phyloP scores from a whole-genome alignment of 2,797 vertebrate species.

The Heliangelus exortis region DNA sequence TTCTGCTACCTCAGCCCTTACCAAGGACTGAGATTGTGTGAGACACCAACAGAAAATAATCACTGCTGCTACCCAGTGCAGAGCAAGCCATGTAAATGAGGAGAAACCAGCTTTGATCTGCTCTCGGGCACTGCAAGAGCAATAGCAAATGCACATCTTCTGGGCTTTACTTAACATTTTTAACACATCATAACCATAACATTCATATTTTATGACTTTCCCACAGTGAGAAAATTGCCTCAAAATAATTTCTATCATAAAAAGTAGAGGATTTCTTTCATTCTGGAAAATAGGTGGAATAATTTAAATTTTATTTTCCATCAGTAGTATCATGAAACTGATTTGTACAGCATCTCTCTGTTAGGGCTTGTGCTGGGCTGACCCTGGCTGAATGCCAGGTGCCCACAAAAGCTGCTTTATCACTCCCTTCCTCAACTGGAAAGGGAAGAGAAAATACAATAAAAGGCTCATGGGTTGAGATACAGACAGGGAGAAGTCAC shows the following conservation, averaged over 20 bases:
- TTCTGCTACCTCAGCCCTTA: accelerated
- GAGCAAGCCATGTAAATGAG: not conserved
- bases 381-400: too few species aligned
- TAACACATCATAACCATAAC: not conserved
- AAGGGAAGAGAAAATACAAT: too few species aligned
- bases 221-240: not conserved
- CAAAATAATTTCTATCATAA: not conserved
- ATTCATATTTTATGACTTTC: not conserved
- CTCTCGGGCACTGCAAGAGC: not conserved
- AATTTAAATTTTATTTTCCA: not conserved
- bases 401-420: too few species aligned
- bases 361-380: too few species aligned
- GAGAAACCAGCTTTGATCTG: not conserved
- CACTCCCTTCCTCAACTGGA: too few species aligned
- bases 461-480: too few species aligned
- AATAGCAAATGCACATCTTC: not conserved
- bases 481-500: too few species aligned
- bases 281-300: not conserved
- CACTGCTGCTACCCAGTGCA: not conserved
- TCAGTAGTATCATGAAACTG: not conserved
- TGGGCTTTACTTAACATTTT: not conserved
- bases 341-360: not conserved
- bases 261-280: not conserved
- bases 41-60: not conserved
- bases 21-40: too few species aligned